Evolutionary conservation across 2,113 vertebrate genomes (phyloP), one percentile per base, ranked within the genome.

Genomic region (Anguilla rostrata): DNA sequence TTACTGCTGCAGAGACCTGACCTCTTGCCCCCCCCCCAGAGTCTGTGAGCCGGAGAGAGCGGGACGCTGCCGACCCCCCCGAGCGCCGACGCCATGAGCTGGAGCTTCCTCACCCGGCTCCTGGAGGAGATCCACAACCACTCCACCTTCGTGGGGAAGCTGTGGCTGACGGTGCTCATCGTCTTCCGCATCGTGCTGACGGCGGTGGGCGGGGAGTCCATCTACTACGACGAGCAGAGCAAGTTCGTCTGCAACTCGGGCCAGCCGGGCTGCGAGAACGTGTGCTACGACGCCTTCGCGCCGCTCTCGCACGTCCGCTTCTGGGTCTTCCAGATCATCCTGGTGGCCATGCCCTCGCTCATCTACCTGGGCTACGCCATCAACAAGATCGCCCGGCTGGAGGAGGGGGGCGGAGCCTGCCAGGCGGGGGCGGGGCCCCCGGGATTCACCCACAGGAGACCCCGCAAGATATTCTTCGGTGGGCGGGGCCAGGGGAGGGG

Each of bases 121-220:
- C 95, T 99, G 92, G 98, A 99, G 94, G 98, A 99, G 95, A 99
- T 99, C 95, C 98, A 99, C 97, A 98, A 99, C 94, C 98, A 99
- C 90, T 99, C 98, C 86, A 99, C 98, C 26, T 99, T 99, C 87
- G 98, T 99, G 89, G 98, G 98, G 93, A 99, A 99, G 94, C 97
- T 99, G 95, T 99, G 98, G 98, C 96, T 99, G 95, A 98, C 98
- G 0, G 95, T 97, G 84, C 90, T 99, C 92, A 98, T 99, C 40
- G 97, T 99, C 81, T 99, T 99, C 92, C 97, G 98, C 86, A 99
- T 99, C 3, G 98, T 99, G 22, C 96, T 99, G 0, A 99, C 98
- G 0, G 98, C 97, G 0, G 98, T 99, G 26, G 98, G 98, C 14
- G 98, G 98, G 39, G 98, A 99, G 86, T 98, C 98, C 93, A 99